Percentiles rank a stretch among this genome's conserved stretches.
phyloP scores from a whole-genome alignment of 1,140 invertebrate genomes.

The Zaprionus gabonicus region DNA sequence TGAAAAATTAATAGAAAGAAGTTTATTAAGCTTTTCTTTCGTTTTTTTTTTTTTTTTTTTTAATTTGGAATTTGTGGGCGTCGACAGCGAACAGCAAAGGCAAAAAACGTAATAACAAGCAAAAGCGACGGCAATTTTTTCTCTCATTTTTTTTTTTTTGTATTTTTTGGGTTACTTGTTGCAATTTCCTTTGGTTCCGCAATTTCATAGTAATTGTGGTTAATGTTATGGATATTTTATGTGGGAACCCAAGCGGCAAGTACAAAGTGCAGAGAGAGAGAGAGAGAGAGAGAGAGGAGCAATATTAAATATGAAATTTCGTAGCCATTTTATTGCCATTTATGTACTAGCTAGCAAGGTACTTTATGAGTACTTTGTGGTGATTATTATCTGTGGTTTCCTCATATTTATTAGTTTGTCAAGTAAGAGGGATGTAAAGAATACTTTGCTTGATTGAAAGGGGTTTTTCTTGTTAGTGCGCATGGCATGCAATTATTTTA shows the following conservation, averaged over 20 bases:
- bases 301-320: slow-evolving; percentile 1
- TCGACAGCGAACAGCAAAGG: slow-evolving; percentile 6
- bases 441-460: background rate
- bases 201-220: slow-evolving; percentile 76
- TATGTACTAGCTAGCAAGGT: background rate
- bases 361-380: no score
- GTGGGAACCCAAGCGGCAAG: slow-evolving; percentile 49
- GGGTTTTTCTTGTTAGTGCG: background rate
- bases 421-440: background rate
- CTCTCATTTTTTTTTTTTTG: background rate
- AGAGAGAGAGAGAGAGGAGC: background rate
- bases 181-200: slow-evolving; percentile 45
- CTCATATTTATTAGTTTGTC: background rate
- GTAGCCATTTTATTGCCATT: background rate
- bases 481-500: background rate
- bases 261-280: background rate
- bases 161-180: slow-evolving; percentile 12
- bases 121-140: slow-evolving; percentile 49
- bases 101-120: slow-evolving; percentile 18
- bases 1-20: slow-evolving; percentile 74
- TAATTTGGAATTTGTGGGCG: slow-evolving; percentile 71
- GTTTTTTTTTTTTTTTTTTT: slow-evolving; percentile 61
- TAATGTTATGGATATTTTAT: slow-evolving; percentile 80
- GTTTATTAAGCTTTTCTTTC: slow-evolving; percentile 62
- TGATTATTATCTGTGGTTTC: no score